These are phyloP conservation scores for Schizopygopsis malacanthus DNA, from an alignment of 2,797 vertebrate genomes.

Conservation along the genomic window DNA sequence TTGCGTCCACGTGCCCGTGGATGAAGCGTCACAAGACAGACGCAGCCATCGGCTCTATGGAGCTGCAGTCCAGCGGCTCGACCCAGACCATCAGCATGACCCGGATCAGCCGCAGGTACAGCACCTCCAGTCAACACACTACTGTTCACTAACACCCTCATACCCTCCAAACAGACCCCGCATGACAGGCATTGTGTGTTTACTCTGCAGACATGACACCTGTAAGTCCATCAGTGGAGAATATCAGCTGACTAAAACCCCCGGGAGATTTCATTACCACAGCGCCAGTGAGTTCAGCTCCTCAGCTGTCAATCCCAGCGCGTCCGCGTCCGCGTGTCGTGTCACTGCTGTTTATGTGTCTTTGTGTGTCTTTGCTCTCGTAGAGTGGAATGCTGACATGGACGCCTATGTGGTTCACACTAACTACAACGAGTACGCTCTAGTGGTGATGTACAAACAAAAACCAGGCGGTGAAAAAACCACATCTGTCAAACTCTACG, in stretches of 20 bases:
- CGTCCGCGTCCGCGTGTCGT: neutral
- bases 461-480: slow-evolving; percentile 64
- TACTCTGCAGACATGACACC: slow-evolving; percentile 65
- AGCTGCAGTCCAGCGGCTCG: slow-evolving; percentile 66
- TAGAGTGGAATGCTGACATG: slow-evolving; percentile 81
- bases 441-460: slow-evolving; percentile 82
- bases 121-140: neutral
- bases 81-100: slow-evolving; percentile 65
- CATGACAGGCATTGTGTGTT: neutral
- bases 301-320: neutral
- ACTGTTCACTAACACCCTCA: too few relatives aligned
- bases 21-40: slow-evolving; percentile 69
- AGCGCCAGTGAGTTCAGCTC: slow-evolving; percentile 63
- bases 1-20: slow-evolving; percentile 78
- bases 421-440: slow-evolving; percentile 88
- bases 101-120: slow-evolving; percentile 64
- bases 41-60: slow-evolving; percentile 77
- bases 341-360: neutral
- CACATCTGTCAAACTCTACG: slow-evolving; percentile 83
- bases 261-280: slow-evolving; percentile 73
- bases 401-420: slow-evolving; percentile 86
- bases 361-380: slow-evolving; percentile 50
- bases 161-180: neutral
- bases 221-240: slow-evolving; percentile 69
- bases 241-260: slow-evolving; percentile 72